Evolutionary conservation across 2,113 vertebrate genomes (phyloP), one percentile per base, ranked within the genome.

Genomic region (Zosterops japonicus): DNA sequence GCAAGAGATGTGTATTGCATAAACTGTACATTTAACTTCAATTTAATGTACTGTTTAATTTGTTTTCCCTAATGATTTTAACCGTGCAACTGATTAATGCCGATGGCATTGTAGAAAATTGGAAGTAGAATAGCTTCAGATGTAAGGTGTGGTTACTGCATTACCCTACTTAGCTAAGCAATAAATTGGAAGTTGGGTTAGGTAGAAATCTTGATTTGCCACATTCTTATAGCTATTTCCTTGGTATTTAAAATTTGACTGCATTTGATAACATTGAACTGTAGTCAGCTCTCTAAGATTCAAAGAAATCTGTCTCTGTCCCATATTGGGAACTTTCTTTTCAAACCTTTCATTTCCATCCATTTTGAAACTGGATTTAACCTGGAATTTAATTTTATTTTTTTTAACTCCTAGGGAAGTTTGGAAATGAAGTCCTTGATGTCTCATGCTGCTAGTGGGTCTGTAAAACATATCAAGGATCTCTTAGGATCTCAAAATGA

Each of bases 61-160:
- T 96, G 49, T 93, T 92, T 94, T 95, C 82, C 60, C 50, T 83
- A n/a, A 49, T 89, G 63, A 83, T 86, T 93, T 93, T 92, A 93
- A 70, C 60, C 36, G 19, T 56, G 21, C 31, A 82, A 83, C 85
- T 91, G 91, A 96, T 96, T 95, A 94, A 96, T 87, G 71, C 52
- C 27, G 33, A 17, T 44, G 89, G 61, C 47, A 71, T 44, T 94
- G 68, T 33, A 89, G 65, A 56, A 96, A 94, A 94, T 70, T 91
- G 29, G 16, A 94, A 93, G 31, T 83, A 79, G 44, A 93, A 96
- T 59, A 81, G 31, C 52, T 96, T 64, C 33, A 80, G 42, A 57
- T 95, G 4, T 83, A 92, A 96, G 95, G 65, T 39, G 52, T 82
- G 57, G 57, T 35, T 72, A 78, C 59, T 88, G 91, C 44, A 78